phyloP scores from a whole-genome alignment of 2,113 vertebrate species.

The Orthonyx spaldingii region DNA sequence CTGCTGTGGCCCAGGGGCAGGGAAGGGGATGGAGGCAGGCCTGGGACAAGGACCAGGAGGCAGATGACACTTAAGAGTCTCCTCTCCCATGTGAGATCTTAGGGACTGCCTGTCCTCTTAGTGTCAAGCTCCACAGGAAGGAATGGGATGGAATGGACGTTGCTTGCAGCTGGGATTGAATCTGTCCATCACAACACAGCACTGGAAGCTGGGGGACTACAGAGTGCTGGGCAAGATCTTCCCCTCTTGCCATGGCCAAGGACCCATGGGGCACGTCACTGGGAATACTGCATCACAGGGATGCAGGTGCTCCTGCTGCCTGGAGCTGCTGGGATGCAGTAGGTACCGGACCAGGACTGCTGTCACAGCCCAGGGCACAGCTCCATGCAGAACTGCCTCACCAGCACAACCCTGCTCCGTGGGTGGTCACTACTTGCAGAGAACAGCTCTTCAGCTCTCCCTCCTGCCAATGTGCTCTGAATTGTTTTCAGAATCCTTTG shows the following conservation, averaged over 20 bases:
- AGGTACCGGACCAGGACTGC: neutral
- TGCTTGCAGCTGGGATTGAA: neutral
- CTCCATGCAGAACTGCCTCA: rapidly evolving
- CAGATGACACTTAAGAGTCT: neutral
- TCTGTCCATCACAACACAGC: rapidly evolving
- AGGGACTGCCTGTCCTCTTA: neutral
- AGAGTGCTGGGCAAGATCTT: neutral
- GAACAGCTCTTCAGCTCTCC: neutral
- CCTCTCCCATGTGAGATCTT: neutral
- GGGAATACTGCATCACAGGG: neutral
- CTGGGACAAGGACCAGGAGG: neutral
- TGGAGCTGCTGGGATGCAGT: neutral
- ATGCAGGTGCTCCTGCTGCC: neutral
- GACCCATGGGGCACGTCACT: rapidly evolving
- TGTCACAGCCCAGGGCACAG: neutral
- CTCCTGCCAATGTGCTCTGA: neutral
- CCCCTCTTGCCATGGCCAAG: neutral
- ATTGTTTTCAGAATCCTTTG: neutral
- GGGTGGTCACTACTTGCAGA: neutral
- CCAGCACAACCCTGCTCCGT: neutral
- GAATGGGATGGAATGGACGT: neutral
- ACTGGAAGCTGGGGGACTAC: rapidly evolving
- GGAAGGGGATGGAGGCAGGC: neutral
- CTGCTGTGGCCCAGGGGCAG: neutral
- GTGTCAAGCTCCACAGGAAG: neutral